A percentile compares a stretch with the other conserved stretches of the same genome.
Evolutionary conservation across 2,888 invertebrate genomes (phyloP).

Genomic region (Clivina fossor): DNA sequence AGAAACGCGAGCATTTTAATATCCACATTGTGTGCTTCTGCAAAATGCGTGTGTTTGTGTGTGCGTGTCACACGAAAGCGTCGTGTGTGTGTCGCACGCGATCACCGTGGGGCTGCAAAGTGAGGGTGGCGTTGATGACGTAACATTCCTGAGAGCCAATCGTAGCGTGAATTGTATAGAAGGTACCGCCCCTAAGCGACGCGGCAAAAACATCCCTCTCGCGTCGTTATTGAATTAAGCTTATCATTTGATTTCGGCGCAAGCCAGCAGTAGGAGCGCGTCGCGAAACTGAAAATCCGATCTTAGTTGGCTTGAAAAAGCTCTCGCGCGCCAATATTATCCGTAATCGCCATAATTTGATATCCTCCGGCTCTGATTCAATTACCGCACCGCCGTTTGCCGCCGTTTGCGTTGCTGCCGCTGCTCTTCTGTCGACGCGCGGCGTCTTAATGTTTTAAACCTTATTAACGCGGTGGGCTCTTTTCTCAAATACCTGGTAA

Average conservation of each 20-base stretch:
- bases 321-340: conserved; percentile 52
- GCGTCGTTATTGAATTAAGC: conserved; percentile 76
- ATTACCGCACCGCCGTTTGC: conserved; percentile 45
- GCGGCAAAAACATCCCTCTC: conserved; percentile 49
- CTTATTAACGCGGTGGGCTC: conserved; percentile 12
- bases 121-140: conserved; percentile 28
- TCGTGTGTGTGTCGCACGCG: conserved; percentile 44
- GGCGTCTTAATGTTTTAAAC: conserved; percentile 43
- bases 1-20: conserved; percentile 49
- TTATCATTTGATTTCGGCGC: conserved; percentile 69
- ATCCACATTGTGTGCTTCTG: conserved; percentile 41
- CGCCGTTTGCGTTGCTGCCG: conserved; percentile 8
- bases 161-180: conserved; percentile 45
- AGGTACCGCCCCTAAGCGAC: conserved; percentile 55
- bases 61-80: conserved; percentile 42
- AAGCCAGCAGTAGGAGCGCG: conserved; percentile 54
- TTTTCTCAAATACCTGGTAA: conserved; percentile 1
- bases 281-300: conserved; percentile 47
- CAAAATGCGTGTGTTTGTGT: conserved; percentile 34
- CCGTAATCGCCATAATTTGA: conserved; percentile 56
- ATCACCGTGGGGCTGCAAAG: conserved; percentile 37
- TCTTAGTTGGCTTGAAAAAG: conserved; percentile 48
- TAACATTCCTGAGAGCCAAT: conserved; percentile 45
- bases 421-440: conserved; percentile 33
- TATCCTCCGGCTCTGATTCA: conserved; percentile 51